Base-by-base conservation (phyloP, 2,797 vertebrate species). In the Momotus momota region DNA sequence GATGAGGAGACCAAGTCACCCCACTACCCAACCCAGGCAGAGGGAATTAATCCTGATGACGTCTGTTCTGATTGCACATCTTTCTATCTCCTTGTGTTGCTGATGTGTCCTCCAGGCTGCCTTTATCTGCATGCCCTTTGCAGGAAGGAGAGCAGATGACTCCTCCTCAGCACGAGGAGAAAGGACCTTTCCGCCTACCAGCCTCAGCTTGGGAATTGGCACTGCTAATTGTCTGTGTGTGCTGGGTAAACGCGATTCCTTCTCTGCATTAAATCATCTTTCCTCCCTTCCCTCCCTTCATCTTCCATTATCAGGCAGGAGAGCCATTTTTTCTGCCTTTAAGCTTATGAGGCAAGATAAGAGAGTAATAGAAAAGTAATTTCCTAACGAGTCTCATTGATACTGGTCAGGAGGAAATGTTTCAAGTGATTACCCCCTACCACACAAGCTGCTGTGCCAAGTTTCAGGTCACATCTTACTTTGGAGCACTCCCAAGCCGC, bases 351-450 rank as follows among this genome's bases (percentile, higher is more conserved):
- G n/a, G 33, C 6, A 7, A 87, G 86, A 58, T 88, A 94, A 92
- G 60, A 49, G 27, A 88, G 45, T 82, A 96, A 70, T 9, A 91
- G 57, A 51, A 92, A 96, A 93, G 69, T 61, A 1, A 93, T 93
- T 94, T 94, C 86, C 84, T 83, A 78, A 71, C 12, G 31, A 72
- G 31, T 33, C 78, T 91, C 0, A 0, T 61, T 43, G 38, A n/a
- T 67, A 52, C 0, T 0, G 6, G 54, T 31, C 77, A 77, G 81
- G 41, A 61, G 52, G n/a, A 78, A 93, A 35, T 0, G 0, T 29
- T 88, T 51, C 51, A 48, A 55, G 58, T 31, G 46, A 62, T 10
- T 60, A 33, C 8, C 45, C 51, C 15, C 9, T 19, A 17, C 45
- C 38, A 67, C 29, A 35, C 11, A 43, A 70, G 45, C 31, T 92